Evolutionary conservation across 1,140 invertebrate species (phyloP), one percentile per base, ranked within the genome.

Genomic region (Bombus confusus): DNA sequence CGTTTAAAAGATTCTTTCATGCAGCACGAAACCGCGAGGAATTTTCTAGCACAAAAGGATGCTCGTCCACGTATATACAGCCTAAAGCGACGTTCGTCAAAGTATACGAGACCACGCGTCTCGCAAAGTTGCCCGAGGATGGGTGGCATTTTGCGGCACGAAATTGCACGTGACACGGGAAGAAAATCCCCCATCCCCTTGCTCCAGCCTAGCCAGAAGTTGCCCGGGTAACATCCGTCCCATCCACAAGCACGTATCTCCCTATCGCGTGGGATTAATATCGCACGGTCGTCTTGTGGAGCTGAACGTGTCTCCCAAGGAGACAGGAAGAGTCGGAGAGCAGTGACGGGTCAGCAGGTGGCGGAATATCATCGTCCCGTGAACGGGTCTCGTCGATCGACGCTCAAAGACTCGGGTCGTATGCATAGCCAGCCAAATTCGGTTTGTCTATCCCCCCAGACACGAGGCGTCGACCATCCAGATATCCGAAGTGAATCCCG

Each of bases 371-470:
- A 57, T 59, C 34, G 71, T 25, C 37, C 37, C 22, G 22, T 18
- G 12, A 64, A 57, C 5, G 25, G 47, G 12, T 34, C 25, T 10
- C 22, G 43, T 72, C 39, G 76, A 79, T 84, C 80, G 34, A 31
- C 28, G 6, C 15, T 41, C 57, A 22, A 52, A 25, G 59, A 9
- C 39, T 59, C 59, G 52, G 22, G 31, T 39, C 66, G 59, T 62
- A 72, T 87, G 86, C 81, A 22, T 9, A 31, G 47, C 22, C 25
- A 31, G 25, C 41, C 59, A 72, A 84, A 84, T 84, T 80, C n/a
- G 52, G 83, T 86, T 88, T 88, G 87, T 88, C 86, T 85, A 68
- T 85, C 64, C 37, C 15, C 3, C 57, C 47, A 52, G 37, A n/a
- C 41, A 25, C 57, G 34, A 57, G 37, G 43, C 81, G 59, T 57